A percentile compares a stretch with the other conserved stretches of the same genome.
phyloP scores from a whole-genome alignment of 2,888 invertebrate genomes.

The Drepanosiphum platanoidis region DNA sequence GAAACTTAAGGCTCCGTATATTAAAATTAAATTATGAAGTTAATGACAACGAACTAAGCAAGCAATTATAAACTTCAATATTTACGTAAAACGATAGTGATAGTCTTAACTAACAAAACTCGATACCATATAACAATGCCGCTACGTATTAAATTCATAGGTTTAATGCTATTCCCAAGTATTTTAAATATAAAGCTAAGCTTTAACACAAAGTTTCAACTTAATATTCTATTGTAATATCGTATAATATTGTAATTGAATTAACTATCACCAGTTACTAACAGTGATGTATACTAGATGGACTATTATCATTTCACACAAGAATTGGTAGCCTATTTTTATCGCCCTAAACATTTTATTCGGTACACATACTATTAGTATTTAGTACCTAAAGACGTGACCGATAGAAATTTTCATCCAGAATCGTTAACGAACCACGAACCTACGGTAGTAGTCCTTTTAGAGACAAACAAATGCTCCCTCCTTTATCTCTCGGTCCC shows the following conservation, averaged over 20 bases:
- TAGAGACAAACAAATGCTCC: slow-evolving; percentile 41
- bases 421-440: slow-evolving; percentile 26
- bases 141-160: too few relatives aligned
- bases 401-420: slow-evolving; percentile 25
- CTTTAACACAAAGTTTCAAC: too few relatives aligned
- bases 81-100: not conserved
- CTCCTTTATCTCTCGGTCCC: not conserved
- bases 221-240: too few relatives aligned
- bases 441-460: slow-evolving; percentile 25
- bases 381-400: slow-evolving; percentile 10
- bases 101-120: not conserved
- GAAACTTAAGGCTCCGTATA: not conserved
- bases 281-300: too few relatives aligned
- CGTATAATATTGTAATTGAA: too few relatives aligned
- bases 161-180: too few relatives aligned
- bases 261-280: too few relatives aligned
- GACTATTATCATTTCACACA: too few relatives aligned
- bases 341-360: not conserved
- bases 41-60: not conserved
- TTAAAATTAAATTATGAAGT: not conserved
- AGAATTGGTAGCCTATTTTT: not conserved
- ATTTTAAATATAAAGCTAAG: too few relatives aligned
- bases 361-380: not conserved
- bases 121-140: not conserved
- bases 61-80: not conserved